Evolutionary conservation across 2,797 vertebrate genomes (phyloP), one percentile per base, ranked within the genome.

Genomic region (Hephaestus fuliginosus): DNA sequence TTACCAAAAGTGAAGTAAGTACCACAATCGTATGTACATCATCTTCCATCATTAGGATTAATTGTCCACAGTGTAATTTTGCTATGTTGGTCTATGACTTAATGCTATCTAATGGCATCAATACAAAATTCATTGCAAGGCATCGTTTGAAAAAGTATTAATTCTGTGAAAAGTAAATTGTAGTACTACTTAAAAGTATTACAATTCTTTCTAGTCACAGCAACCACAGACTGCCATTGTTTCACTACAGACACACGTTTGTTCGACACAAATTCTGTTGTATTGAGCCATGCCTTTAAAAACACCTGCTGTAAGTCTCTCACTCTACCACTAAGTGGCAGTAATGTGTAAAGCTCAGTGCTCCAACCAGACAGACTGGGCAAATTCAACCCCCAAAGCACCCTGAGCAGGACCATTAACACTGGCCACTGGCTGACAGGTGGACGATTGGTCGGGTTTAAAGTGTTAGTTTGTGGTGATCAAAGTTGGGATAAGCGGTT

Each of bases 321-420:
- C 52, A 17, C 2, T 83, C 20, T 3, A 36, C 78, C 87, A 81
- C 85, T 49, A 51, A 28, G 85, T 74, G 82, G 78, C 75, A 83
- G 78, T 46, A 76, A 44, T 53, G 71, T 0, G 13, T 17, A n/a
- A 58, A 66, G 68, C 52, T 51, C 18, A 33, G 33, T 17, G 3
- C 9, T 65, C 39, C 13, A 58, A 58, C 30, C 28, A 15, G 58
- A 30, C 33, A n/a, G 39, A 33, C 30, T 41, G 44, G 55, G 20
- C 4, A 36, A 22, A 22, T 41, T 33, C 49, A 66, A 43, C 25
- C 3, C 15, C 3, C 22, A 36, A 15, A 68, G 44, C 20, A 17
- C 3, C 39, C 25, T 25, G 7, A 57, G 14, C 5, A 46, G 2
- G 18, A 41, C 22, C 8, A 14, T 20, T 28, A 20, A 58, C 44